Conservation (phyloP, 1,140 invertebrate genomes). For the Drusus annulatus region DNA sequence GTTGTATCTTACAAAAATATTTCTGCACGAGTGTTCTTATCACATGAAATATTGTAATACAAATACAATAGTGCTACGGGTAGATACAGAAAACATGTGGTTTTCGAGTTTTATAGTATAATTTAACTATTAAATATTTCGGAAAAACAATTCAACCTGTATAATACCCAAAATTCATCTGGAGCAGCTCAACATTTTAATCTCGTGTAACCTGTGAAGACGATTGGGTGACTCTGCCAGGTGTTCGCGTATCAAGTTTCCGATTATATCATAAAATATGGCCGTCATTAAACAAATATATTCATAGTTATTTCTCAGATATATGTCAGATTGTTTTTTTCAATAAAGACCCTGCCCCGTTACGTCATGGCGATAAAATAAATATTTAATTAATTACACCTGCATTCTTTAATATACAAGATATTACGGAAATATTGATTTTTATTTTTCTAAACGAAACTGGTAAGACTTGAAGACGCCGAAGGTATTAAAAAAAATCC, state of each 20-base stretch:
- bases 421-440: background rate
- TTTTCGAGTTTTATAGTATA: no score
- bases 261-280: constrained; percentile 44
- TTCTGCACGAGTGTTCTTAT: no score
- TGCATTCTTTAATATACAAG: background rate
- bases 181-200: background rate
- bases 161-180: background rate
- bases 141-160: no score
- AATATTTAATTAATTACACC: constrained; percentile 13
- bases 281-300: constrained; percentile 36
- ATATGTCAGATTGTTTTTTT: constrained; percentile 26
- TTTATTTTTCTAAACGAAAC: background rate
- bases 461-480: no score
- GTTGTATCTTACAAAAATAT: no score
- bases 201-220: background rate
- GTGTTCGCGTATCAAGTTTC: constrained; percentile 33
- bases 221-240: background rate
- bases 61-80: no score
- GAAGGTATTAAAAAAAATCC: no score
- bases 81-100: no score
- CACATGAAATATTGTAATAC: no score
- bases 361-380: constrained; percentile 6
- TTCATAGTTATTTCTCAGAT: constrained; percentile 27
- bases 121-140: no score
- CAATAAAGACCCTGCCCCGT: background rate